Percentiles rank a stretch among this genome's conserved stretches.
These are phyloP conservation scores for Falco berigora DNA, from an alignment of 2,797 vertebrate species.

Conservation along the genomic window DNA sequence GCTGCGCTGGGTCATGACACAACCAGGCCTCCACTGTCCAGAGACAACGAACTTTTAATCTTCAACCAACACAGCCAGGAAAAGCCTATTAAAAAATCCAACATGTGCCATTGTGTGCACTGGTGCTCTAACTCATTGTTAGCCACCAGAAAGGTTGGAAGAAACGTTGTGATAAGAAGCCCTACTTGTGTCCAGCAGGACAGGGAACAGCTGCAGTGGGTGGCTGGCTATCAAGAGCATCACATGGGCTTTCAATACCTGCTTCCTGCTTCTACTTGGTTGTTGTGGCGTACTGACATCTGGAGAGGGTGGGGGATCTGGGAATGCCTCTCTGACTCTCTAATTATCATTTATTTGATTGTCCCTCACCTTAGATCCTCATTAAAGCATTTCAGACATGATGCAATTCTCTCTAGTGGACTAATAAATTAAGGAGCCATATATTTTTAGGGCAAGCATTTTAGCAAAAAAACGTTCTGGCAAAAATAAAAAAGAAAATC, in stretches of 20 bases:
- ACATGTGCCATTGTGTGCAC: rapidly evolving
- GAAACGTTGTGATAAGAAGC: neutral
- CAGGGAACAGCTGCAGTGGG: neutral
- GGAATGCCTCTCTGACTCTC: neutral
- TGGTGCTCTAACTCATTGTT: neutral
- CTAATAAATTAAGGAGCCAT: neutral
- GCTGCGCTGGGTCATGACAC: neutral
- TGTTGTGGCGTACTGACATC: neutral
- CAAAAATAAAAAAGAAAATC: too few species aligned
- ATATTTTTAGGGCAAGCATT: neutral
- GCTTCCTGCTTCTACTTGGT: neutral
- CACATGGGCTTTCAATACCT: neutral
- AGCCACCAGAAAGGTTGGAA: neutral
- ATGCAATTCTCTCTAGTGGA: slow-evolving; percentile 26
- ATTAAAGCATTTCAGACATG: neutral
- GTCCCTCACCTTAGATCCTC: neutral
- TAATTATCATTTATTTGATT: slow-evolving; percentile 15
- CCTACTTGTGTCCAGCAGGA: neutral
- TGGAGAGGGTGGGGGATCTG: neutral
- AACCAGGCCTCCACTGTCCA: neutral
- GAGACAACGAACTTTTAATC: neutral
- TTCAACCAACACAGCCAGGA: neutral
- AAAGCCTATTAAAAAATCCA: neutral
- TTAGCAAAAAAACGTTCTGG: neutral
- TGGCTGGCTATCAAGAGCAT: neutral